Conservation (phyloP, 1,140 invertebrate genomes). For the Bombus turneri region DNA sequence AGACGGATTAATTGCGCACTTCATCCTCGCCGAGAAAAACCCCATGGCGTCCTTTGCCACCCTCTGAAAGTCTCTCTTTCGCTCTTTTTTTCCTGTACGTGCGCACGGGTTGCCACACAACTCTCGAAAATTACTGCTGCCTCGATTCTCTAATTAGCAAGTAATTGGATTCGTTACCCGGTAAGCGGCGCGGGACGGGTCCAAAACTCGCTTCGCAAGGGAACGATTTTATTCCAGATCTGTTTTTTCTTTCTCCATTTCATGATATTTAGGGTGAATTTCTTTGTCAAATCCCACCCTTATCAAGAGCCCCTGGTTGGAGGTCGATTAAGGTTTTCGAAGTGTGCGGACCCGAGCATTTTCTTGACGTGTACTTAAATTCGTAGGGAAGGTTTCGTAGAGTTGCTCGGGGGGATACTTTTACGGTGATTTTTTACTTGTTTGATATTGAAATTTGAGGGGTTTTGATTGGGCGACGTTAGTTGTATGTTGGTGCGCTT, state of each 20-base stretch:
- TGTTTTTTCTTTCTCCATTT: not conserved
- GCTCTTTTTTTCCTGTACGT: not conserved
- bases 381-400: not conserved
- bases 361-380: not conserved
- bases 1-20: constrained; percentile 77
- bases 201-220: constrained; percentile 12
- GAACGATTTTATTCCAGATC: not conserved
- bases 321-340: not conserved
- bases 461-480: not conserved
- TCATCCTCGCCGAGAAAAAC: constrained; percentile 66
- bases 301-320: not conserved
- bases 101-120: constrained; percentile 34
- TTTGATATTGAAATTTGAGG: not conserved
- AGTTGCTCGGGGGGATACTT: not conserved
- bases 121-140: constrained; percentile 55
- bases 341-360: not conserved
- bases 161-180: constrained; percentile 67
- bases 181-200: constrained; percentile 31
- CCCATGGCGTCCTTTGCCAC: constrained; percentile 24
- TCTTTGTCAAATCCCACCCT: too few species aligned
- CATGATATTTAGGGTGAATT: not conserved
- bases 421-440: not conserved
- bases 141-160: constrained; percentile 69
- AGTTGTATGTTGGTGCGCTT: not conserved
- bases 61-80: constrained; percentile 37